Evolutionary conservation across 2,113 vertebrate genomes (phyloP), one percentile per base, ranked within the genome.

Genomic region (Phrynosoma platyrhinos): DNA sequence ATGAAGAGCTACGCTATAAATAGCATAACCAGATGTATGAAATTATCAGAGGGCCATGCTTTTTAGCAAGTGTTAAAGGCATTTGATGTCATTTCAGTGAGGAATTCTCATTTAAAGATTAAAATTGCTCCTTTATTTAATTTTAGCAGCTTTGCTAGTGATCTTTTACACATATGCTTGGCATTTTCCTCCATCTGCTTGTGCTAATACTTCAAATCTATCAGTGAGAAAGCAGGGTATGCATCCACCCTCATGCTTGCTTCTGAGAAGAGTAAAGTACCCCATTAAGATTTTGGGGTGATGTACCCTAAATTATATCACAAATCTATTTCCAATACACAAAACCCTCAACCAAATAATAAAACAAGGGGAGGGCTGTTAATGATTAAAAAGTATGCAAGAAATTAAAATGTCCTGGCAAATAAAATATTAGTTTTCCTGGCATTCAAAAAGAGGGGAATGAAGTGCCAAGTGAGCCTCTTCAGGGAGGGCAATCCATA

Each of bases 161-260:
- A 93, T 94, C 91, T 94, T 92, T 90, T 92, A 86, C 75, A 92
- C 79, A 84, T 86, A 85, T 85, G 84, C 74, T 79, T 95, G 89
- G 82, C 88, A 91, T 95, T 95, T 93, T 71, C 52, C 86, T 91
- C 30, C 85, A 87, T 93, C 90, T 93, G 90, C 32, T 30, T 93
- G 89, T 91, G 66, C 71, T 82, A 84, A 21, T 71, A 84, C 62
- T 75, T 40, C 75, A 89, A 77, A 68, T 53, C 79, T 0, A 68
- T 0, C 62, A 27, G 27, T 89, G 86, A 92, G 13, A 89, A 53
- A 91, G 64, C 87, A 68, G 75, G 18, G 86, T 95, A 69, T 79
- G 53, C 91, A 86, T 32, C 25, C 18, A 18, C 36, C 85, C 66
- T 85, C 82, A 83, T 89, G 83, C 5, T 83, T 91, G 2, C 90